Evolutionary conservation across 2,888 invertebrate species (phyloP).

Genomic region (Oasisia sp.): DNA sequence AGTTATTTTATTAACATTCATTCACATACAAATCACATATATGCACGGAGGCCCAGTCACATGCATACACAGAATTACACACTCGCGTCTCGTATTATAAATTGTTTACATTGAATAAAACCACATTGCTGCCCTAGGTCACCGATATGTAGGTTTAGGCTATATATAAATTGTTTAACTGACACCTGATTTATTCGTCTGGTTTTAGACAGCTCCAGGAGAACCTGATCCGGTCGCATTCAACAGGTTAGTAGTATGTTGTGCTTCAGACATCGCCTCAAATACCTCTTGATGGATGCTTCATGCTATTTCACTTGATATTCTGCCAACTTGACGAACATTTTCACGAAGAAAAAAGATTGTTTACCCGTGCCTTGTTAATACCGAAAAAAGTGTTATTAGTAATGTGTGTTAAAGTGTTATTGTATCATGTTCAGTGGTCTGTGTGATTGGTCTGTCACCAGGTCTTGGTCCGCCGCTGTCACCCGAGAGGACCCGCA

Average conservation of each 20-base stretch:
- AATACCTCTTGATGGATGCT: background rate
- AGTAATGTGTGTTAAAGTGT: no score
- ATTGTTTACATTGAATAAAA: background rate
- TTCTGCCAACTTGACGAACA: no score
- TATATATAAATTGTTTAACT: background rate
- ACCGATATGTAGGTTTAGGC: background rate
- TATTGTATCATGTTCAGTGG: background rate
- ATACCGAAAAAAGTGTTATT: background rate
- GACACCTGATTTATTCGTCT: background rate
- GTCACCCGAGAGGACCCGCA: constrained; percentile 71
- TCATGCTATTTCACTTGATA: background rate
- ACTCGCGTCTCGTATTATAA: background rate
- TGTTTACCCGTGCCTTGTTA: background rate
- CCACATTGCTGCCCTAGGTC: background rate
- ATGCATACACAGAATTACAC: background rate
- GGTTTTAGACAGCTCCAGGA: constrained; percentile 71
- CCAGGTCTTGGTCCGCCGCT: constrained; percentile 74
- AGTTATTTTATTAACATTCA: background rate
- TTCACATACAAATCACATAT: background rate
- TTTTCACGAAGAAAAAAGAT: no score
- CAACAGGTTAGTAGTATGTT: constrained; percentile 66
- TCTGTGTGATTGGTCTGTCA: constrained; percentile 8
- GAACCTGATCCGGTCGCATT: constrained; percentile 75
- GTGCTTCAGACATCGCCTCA: background rate
- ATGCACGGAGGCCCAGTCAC: background rate